These are phyloP conservation scores for Phania funesta DNA, from an alignment of 2,888 invertebrate genomes.

Conservation along the genomic window DNA sequence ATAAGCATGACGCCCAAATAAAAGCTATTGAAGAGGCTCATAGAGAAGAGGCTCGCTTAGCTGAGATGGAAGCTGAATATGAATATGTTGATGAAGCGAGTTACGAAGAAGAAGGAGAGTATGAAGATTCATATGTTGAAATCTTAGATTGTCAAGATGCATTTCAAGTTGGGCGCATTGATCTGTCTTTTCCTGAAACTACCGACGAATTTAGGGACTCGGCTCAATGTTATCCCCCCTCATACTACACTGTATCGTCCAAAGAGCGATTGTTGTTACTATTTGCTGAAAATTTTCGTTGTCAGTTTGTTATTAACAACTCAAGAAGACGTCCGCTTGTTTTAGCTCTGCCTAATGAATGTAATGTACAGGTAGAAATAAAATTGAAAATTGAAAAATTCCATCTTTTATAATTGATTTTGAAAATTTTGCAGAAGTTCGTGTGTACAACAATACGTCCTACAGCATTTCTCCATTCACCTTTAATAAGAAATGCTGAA, in stretches of 20 bases:
- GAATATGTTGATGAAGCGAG: constrained; percentile 12
- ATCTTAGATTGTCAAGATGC: constrained; percentile 68
- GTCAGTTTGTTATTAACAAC: constrained; percentile 84
- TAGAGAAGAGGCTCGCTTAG: neutral
- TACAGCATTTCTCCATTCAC: constrained; percentile 86
- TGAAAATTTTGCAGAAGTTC: constrained; percentile 86
- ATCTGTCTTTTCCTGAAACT: constrained; percentile 78
- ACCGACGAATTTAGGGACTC: constrained; percentile 78
- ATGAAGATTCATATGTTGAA: constrained; percentile 64
- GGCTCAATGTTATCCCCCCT: constrained; percentile 84
- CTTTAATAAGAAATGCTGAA: constrained; percentile 84
- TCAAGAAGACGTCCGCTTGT: constrained; percentile 85
- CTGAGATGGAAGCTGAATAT: neutral
- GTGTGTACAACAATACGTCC: constrained; percentile 91
- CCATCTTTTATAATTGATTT: neutral
- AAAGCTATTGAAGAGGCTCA: constrained; percentile 70
- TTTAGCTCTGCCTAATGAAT: constrained; percentile 88
- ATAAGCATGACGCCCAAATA: constrained; percentile 68
- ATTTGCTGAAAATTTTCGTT: constrained; percentile 89
- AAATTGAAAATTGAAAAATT: neutral
- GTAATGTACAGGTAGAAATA: constrained; percentile 85
- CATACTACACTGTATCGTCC: constrained; percentile 84
- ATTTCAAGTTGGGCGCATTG: constrained; percentile 74
- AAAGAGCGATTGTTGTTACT: constrained; percentile 87
- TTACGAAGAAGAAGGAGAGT: constrained; percentile 64